Evolutionary conservation across 1,140 invertebrate species (phyloP), one percentile per base, ranked within the genome.

Genomic region (Artemia franciscana): DNA sequence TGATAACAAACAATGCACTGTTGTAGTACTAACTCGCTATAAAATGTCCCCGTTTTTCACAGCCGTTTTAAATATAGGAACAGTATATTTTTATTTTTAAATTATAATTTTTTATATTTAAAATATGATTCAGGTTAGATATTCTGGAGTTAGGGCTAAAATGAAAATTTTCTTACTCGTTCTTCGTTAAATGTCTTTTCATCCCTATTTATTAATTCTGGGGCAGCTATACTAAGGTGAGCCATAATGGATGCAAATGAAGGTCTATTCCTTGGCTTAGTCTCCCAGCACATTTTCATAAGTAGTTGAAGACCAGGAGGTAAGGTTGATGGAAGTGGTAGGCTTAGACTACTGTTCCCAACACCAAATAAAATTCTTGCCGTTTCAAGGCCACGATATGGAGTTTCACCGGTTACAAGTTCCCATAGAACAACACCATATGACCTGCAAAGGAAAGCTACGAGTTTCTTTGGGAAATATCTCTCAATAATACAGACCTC

Each of bases 361-460:
- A 98, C 93, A 12, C 93, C 92, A 83, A 88, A 98, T 76, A 98
- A 96, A 57, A 98, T 92, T 57, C 92, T 91, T 18, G 90, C 91
- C 3, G 91, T 91, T 73, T 97, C 92, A 9, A 98, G 84, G 71
- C 93, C 91, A 71, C 91, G 91, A 72, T 97, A 98, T 0, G 94
- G 94, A 60, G 91, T 84, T 76, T 97, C 91, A 68, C 90, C 87
- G 4, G 91, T 97, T 7, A 98, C 73, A 65, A 98, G 75, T 74
- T 98, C 94, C 94, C 94, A 98, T 15, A 98, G 74, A 2, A 98
- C 91, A 0, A 98, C 91, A 24, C 93, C 94, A 71, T 85, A 97
- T 0, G 91, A 95, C 83, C 82, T 83, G 66, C 12, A 71, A 68
- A 64, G 25, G 30, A 58, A 25, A 62, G n/a, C n/a, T n/a, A n/a